Evolutionary conservation across 2,888 invertebrate species (phyloP).

Genomic region (Melinopterus prodromus): DNA sequence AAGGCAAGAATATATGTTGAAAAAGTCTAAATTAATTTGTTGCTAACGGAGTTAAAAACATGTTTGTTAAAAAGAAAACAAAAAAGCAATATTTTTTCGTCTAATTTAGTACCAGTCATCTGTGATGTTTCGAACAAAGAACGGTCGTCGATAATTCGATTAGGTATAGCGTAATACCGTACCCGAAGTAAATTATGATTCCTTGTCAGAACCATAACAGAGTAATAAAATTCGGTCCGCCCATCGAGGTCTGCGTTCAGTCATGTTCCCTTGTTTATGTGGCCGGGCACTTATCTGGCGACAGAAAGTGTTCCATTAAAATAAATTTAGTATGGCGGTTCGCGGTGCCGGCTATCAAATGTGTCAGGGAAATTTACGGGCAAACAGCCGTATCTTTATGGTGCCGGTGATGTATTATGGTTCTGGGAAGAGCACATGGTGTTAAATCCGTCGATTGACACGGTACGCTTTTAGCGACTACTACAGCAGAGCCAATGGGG

Average conservation of each 20-base stretch:
- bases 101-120: not conserved
- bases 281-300: constrained; percentile 20
- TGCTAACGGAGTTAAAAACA: too few species aligned
- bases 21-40: too few species aligned
- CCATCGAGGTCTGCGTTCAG: constrained; percentile 4
- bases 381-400: constrained; percentile 58
- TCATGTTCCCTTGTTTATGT: constrained; percentile 8
- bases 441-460: constrained; percentile 47
- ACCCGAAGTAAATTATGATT: constrained; percentile 20
- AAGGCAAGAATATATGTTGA: too few species aligned
- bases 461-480: constrained; percentile 21
- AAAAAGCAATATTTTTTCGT: not conserved
- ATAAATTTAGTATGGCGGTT: constrained; percentile 28
- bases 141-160: not conserved
- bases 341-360: constrained; percentile 51
- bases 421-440: constrained; percentile 59
- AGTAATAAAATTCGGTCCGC: constrained; percentile 10
- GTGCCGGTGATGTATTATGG: constrained; percentile 55
- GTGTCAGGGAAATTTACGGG: constrained; percentile 57
- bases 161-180: constrained; percentile 7
- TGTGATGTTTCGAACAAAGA: not conserved
- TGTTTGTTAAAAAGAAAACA: too few species aligned
- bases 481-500: not conserved
- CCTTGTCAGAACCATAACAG: constrained; percentile 18
- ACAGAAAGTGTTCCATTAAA: constrained; percentile 27